A percentile compares a stretch with the other conserved stretches of the same genome.
phyloP scores from a whole-genome alignment of 2,113 vertebrate species.

The Balaeniceps rex region DNA sequence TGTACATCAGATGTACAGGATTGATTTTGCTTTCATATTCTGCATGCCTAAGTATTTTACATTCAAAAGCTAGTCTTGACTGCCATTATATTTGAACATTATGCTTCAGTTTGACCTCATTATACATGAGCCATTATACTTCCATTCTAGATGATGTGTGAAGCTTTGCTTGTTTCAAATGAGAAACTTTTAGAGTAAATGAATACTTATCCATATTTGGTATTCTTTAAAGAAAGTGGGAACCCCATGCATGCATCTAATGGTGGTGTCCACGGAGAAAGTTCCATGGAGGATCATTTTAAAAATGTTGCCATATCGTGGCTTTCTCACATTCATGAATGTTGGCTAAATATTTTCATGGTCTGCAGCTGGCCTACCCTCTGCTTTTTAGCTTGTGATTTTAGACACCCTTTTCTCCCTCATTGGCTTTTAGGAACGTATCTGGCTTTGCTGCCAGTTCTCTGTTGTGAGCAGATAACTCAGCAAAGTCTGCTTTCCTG shows the following conservation, averaged over 20 bases:
- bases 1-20: constrained; percentile 41
- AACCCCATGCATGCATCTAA: constrained; percentile 18
- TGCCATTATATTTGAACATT: constrained; percentile 44
- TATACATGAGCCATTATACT: constrained; percentile 44
- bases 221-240: constrained; percentile 30
- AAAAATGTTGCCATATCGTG: neutral
- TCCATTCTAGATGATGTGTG: constrained; percentile 42
- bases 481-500: neutral
- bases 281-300: neutral
- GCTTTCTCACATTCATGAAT: constrained; percentile 20
- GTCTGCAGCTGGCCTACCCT: constrained; percentile 6
- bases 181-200: constrained; percentile 37
- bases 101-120: constrained; percentile 57
- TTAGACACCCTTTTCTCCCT: neutral
- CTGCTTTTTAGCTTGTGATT: constrained; percentile 29
- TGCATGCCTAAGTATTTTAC: constrained; percentile 48
- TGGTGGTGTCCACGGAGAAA: neutral
- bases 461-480: neutral
- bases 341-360: constrained; percentile 23
- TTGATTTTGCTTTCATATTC: constrained; percentile 53
- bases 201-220: neutral
- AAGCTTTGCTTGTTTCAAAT: constrained; percentile 63
- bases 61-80: constrained; percentile 31
- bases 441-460: neutral
- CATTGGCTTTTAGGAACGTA: neutral